Conservation (phyloP, 2,888 invertebrate species). For the Volucella inflata region DNA sequence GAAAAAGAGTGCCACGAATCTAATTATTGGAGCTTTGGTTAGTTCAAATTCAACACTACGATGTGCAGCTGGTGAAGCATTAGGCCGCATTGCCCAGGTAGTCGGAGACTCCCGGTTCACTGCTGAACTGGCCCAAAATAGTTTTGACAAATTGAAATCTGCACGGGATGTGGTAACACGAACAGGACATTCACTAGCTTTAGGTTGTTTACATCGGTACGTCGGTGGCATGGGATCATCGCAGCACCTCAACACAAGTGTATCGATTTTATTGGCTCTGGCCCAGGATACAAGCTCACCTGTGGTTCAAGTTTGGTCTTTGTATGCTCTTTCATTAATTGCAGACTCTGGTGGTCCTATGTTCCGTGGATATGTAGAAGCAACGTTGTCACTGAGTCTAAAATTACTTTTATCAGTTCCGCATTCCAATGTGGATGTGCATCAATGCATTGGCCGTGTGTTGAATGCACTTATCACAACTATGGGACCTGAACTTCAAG, state of each 20-base stretch:
- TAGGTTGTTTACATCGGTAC: conserved; percentile 98
- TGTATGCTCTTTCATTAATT: conserved; percentile 97
- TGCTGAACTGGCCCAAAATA: conserved; percentile 94
- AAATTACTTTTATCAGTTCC: conserved; percentile 95
- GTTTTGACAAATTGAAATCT: conserved; percentile 93
- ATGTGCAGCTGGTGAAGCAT: conserved; percentile 97
- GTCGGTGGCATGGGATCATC: conserved; percentile 98
- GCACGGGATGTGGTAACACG: conserved; percentile 94
- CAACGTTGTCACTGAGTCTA: conserved; percentile 94
- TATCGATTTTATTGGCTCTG: conserved; percentile 96
- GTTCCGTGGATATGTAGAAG: conserved; percentile 98
- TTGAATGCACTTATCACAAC: conserved; percentile 98
- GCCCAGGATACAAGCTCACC: conserved; percentile 97
- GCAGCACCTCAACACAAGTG: conserved; percentile 96
- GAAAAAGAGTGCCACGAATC: conserved; percentile 91
- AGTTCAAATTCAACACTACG: conserved; percentile 91
- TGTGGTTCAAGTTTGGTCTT: conserved; percentile 98
- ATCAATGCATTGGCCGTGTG: conserved; percentile 96
- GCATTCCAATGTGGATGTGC: conserved; percentile 94
- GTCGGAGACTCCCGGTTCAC: conserved; percentile 94
- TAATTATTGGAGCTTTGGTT: conserved; percentile 91
- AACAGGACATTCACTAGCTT: conserved; percentile 94
- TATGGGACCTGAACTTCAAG: conserved; percentile 98
- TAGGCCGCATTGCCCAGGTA: conserved; percentile 96
- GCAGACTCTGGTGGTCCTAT: conserved; percentile 99